Evolutionary conservation across 2,888 invertebrate genomes (phyloP).

Genomic region (Limnephilus lunatus): DNA sequence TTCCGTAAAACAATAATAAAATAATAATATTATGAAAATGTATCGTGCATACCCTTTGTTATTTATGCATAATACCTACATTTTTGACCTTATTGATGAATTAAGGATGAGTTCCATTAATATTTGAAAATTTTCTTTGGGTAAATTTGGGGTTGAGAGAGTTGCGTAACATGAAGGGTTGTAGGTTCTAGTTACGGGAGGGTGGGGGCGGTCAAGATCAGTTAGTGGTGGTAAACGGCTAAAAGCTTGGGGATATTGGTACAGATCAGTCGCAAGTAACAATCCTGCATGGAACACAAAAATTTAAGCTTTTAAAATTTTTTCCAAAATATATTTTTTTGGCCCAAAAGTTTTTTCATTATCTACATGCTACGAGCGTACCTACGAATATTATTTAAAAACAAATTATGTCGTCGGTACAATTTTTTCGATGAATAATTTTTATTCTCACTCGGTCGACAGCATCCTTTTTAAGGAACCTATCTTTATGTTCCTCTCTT

Average conservation of each 20-base stretch:
- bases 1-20: too few species aligned
- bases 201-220: neutral
- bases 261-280: neutral
- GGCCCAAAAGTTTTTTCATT: neutral
- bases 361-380: too few species aligned
- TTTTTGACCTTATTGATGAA: neutral
- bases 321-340: neutral
- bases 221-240: neutral
- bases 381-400: too few species aligned
- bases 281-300: neutral
- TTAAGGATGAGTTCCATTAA: neutral
- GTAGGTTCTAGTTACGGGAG: neutral
- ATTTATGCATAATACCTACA: too few species aligned
- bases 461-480: too few species aligned
- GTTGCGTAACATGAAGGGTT: neutral
- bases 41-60: too few species aligned
- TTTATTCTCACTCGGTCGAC: too few species aligned
- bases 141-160: neutral
- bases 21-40: too few species aligned
- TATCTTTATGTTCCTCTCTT: too few species aligned
- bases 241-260: neutral
- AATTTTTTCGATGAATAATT: too few species aligned
- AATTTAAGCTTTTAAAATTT: neutral
- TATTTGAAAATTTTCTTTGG: neutral
- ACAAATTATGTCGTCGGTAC: too few species aligned